Evolutionary conservation across 2,113 vertebrate species (phyloP).

Genomic region (Scomber colias): DNA sequence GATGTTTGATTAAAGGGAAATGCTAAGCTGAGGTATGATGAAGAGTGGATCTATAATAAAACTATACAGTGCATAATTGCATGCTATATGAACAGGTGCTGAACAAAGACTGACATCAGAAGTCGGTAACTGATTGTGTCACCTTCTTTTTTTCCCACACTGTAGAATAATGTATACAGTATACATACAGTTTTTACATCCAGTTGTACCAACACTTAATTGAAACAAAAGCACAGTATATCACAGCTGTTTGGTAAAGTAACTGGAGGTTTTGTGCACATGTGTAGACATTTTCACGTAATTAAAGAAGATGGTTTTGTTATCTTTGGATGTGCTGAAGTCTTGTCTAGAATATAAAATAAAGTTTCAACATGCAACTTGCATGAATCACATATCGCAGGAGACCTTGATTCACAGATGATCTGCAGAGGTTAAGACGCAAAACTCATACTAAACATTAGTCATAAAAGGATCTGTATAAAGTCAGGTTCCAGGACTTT

Average conservation of each 20-base stretch:
- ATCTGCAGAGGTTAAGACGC: slow-evolving; percentile 2
- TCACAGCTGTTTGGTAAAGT: neutral
- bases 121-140: neutral
- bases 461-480: neutral
- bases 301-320: neutral
- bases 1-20: neutral
- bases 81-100: neutral
- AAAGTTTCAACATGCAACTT: neutral
- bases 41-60: no score
- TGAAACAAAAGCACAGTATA: neutral
- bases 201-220: neutral
- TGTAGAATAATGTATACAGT: neutral
- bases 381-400: neutral
- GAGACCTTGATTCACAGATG: neutral
- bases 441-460: neutral
- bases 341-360: neutral
- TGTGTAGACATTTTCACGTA: neutral
- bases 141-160: neutral
- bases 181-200: neutral
- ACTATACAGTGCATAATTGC: no score
- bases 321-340: neutral
- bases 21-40: neutral
- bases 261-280: neutral
- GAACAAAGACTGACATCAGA: neutral
- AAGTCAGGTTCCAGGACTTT: neutral